phyloP scores from a whole-genome alignment of 2,797 vertebrate genomes.

The Megaceryle alcyon region DNA sequence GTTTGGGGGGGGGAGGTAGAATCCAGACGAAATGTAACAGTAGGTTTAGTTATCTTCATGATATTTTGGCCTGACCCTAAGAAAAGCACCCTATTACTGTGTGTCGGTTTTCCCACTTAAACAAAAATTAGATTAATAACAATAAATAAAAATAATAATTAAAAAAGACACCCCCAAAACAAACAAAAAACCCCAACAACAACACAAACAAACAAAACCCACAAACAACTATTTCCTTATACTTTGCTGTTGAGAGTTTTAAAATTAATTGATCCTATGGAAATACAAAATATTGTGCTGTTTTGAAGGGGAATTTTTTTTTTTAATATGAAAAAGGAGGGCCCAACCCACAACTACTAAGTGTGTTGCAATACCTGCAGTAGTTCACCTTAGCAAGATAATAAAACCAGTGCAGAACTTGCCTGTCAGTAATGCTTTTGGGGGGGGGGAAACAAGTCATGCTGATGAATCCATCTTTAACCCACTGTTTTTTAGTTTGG shows the following conservation, averaged over 20 bases:
- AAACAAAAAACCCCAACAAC: background rate
- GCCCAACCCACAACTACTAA: background rate
- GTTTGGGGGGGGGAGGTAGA: rapidly evolving
- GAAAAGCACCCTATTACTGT: background rate
- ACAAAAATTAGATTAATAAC: background rate
- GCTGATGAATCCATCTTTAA: background rate
- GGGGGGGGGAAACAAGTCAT: background rate
- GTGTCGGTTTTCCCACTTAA: background rate
- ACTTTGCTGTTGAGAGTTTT: background rate
- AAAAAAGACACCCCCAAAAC: no score
- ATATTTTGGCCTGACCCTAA: background rate
- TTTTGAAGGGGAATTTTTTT: background rate
- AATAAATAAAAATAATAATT: no score
- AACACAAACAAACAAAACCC: background rate
- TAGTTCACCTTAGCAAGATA: background rate
- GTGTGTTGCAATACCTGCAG: background rate
- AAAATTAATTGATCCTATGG: background rate
- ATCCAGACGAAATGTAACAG: background rate
- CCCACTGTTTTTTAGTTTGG: background rate
- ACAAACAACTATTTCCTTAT: background rate
- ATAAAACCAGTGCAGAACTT: background rate
- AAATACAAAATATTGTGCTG: background rate
- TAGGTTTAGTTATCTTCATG: background rate
- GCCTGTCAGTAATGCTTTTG: background rate
- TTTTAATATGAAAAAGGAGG: background rate